Conservation (phyloP, 2,797 vertebrate species). For the Sebastiscus tertius region DNA sequence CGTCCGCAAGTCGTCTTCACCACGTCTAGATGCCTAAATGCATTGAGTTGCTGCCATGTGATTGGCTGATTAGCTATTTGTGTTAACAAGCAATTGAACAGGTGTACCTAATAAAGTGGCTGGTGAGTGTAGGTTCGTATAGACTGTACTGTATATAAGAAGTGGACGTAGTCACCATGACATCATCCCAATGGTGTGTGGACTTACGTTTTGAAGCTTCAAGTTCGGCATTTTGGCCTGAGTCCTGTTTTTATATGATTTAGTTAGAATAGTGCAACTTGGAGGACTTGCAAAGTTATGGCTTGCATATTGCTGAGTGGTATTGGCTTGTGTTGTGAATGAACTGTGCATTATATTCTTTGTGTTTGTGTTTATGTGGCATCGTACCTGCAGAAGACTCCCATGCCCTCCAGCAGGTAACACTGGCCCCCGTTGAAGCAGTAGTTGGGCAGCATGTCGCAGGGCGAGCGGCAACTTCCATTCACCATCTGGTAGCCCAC, state of each 20-base stretch:
- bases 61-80: too few species aligned
- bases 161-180: too few species aligned
- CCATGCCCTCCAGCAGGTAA: slow-evolving; percentile 90
- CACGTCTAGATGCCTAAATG: too few species aligned
- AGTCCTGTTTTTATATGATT: not conserved
- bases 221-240: not conserved
- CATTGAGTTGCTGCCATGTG: too few species aligned
- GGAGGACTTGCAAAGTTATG: not conserved
- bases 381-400: slow-evolving; percentile 94
- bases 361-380: not conserved
- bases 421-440: slow-evolving; percentile 98
- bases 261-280: not conserved
- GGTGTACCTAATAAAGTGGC: too few species aligned
- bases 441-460: slow-evolving; percentile 90
- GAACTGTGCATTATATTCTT: not conserved
- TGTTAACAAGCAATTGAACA: too few species aligned
- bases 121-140: too few species aligned
- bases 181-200: too few species aligned
- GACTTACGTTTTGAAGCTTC: too few species aligned
- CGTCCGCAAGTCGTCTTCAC: too few species aligned
- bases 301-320: not conserved
- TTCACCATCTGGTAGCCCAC: slow-evolving; percentile 87
- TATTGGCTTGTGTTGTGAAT: not conserved
- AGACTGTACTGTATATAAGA: too few species aligned
- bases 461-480: slow-evolving; percentile 91